Base-by-base conservation (phyloP, 2,888 invertebrate species). In the Drosophila mulleri region DNA sequence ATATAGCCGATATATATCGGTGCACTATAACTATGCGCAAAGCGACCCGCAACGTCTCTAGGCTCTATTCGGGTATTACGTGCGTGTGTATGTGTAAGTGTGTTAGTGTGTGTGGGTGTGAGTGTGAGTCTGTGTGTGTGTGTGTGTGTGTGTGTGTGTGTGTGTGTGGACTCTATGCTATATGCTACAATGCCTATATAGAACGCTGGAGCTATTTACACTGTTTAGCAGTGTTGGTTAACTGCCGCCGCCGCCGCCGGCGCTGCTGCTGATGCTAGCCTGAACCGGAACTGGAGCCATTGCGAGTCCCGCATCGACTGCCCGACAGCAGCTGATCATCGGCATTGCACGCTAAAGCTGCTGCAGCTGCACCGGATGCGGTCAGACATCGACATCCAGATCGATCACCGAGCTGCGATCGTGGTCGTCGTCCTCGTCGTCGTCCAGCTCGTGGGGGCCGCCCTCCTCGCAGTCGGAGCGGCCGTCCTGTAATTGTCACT, bases 401-500 rank as follows among this genome's bases (percentile, higher is more conserved):
- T 92, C 92, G 75, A 92, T 93, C 67, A 92, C 92, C 68, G 93
- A 93, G 82, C 92, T 92, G 79, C 91, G 92, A 71, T 90, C 91
- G 42, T 91, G 88, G 58, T 90, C 88, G 48, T 88, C 90, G 50
- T 91, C 92, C 61, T 88, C 85, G 47, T 91, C 88, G 63, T 91
- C 91, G 20, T 72, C 87, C 39, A 54, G 54, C n/a, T 54, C 54
- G 54, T 54, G 16, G 42, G 60, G 71, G 72, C 82, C 88, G 75
- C 63, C 75, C 50, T 78, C 80, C 32, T 80, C 81, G 53, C 87
- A 83, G n/a, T 88, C 90, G 82, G 89, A 86, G 78, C 90, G 90
- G 78, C 92, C 90, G 80, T 92, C 91, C 84, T 86, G 91, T 90
- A 92, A 92, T 89, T 93, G 93, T 93, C 93, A 93, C 93, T 93